Evolutionary conservation across 2,888 invertebrate genomes (phyloP), one percentile per base, ranked within the genome.

Genomic region (Aelia acuminata): DNA sequence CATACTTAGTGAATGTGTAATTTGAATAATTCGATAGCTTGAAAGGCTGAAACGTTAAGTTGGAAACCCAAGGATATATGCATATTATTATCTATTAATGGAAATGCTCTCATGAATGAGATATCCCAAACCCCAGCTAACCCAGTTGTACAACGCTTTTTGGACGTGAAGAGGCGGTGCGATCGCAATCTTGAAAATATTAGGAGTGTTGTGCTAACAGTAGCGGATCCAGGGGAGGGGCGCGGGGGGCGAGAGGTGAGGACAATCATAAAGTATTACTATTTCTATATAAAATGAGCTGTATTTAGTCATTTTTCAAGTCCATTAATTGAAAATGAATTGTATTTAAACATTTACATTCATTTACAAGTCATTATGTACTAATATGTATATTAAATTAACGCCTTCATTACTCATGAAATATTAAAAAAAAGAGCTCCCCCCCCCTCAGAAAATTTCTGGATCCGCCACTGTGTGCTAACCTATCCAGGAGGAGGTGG

Each of bases 11-110:
- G 18, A 10, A 35, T 35, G 7, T 70, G 18, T 70, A 70, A 70
- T 70, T 70, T 70, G 63, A 70, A 70, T 70, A 70, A 70, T 70
- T 70, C 63, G 18, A 70, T 70, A 70, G 8, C 31, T 70, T 35
- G 18, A 70, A 70, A 70, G 63, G 35, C 63, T 18, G 35, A 70
- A 80, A 80, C 43, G n/a, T 80, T 43, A 80, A n/a, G 43, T 47
- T 43, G 43, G n/a, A 20, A 80, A 80, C 10, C n/a, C 80, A 43
- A 80, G 80, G 80, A 47, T 80, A 47, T 80, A 43, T 43, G n/a
- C 80, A 80, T 80, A 39, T 80, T 13, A 47, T 80, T 80, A 47
- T 39, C 80, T 43, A 80, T 80, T 80, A 80, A 80, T 80, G 80
- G 43, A 11, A 39, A 80, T 80, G 80, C 43, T 80, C 80, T 80